Evolutionary conservation across 2,113 vertebrate genomes (phyloP), one percentile per base, ranked within the genome.

Genomic region (Heterotilapia buettikoferi): DNA sequence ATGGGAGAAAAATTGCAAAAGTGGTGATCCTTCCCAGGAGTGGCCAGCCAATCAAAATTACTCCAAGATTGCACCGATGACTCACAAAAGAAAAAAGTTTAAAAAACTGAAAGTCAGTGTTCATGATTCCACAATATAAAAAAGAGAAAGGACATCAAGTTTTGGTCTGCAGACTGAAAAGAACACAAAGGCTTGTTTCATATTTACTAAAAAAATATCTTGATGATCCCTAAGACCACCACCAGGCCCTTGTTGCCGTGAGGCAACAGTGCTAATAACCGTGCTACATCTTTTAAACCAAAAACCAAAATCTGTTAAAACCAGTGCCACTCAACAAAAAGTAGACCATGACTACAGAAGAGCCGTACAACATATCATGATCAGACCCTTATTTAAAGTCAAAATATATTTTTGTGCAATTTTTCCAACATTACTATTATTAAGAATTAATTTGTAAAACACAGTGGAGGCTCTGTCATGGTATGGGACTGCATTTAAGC

Each of bases 241-340:
- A 59, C 14, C 13, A 33, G 29, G 57, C 59, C 29, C 59, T 63
- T 33, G 9, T 19, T 63, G 59, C 3, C 19, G 29, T 19, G 29
- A 63, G 59, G 59, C 16, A 63, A 63, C 29, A 31, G 9, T 63
- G 59, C 59, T 63, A 63, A 63, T 33, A 33, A 63, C 59, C 3
- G 1, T 33, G 16, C 16, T 63, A 63, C 29, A 63, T 0, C 29
- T 63, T 63, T 63, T 63, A 63, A 63, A 63, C 16, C 0, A 33
- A 33, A 63, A 63, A 63, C 16, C 0, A 33, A 33, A 63, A 63
- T 33, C 5, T 33, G 16, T 19, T 63, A 18, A 63, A 63, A 11
- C 59, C 29, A 63, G 59, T 0, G 0, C 8, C 14, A 0, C 57
- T 63, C 5, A 63, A 63, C 29, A 63, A 11, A 63, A 1, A 4